A percentile compares a stretch with the other conserved stretches of the same genome.
Conservation (phyloP, 2,888 invertebrate species). For the Aquatica leii region DNA sequence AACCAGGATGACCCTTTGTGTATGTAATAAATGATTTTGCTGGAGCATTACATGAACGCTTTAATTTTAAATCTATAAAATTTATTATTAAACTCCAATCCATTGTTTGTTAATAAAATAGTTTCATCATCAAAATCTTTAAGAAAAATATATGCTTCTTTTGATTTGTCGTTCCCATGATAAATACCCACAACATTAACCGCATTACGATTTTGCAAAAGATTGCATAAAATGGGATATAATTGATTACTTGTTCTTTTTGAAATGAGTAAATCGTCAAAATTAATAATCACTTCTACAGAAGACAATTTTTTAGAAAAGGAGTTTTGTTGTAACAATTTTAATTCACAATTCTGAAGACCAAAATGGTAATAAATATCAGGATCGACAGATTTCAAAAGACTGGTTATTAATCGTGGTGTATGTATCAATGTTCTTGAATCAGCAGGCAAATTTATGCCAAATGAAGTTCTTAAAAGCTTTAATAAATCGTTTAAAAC, state of each 20-base stretch:
- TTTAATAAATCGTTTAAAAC: constrained; percentile 1
- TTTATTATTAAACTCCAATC: too few relatives aligned
- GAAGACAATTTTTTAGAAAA: too few relatives aligned
- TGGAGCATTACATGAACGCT: too few relatives aligned
- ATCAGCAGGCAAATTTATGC: background rate
- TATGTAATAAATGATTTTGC: too few relatives aligned
- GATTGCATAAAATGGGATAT: constrained; percentile 26
- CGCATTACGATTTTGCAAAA: background rate
- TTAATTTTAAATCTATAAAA: too few relatives aligned
- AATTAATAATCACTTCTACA: background rate
- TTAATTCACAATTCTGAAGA: background rate
- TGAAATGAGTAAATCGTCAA: constrained; percentile 1
- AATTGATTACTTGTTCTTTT: too few relatives aligned
- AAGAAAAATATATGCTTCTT: background rate
- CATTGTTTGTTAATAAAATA: too few relatives aligned
- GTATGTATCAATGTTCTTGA: constrained; percentile 4
- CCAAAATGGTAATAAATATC: too few relatives aligned
- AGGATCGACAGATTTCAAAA: background rate
- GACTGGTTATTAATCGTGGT: background rate
- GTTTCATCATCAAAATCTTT: constrained; percentile 14
- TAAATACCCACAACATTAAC: constrained; percentile 19
- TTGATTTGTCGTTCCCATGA: constrained; percentile 1
- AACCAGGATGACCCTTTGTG: too few relatives aligned
- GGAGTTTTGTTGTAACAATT: background rate
- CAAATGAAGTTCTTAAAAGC: background rate